Percentiles rank a stretch among this genome's conserved stretches.
These are phyloP conservation scores for Nomada lathburiana DNA, from an alignment of 2,888 invertebrate genomes.

Conservation along the genomic window DNA sequence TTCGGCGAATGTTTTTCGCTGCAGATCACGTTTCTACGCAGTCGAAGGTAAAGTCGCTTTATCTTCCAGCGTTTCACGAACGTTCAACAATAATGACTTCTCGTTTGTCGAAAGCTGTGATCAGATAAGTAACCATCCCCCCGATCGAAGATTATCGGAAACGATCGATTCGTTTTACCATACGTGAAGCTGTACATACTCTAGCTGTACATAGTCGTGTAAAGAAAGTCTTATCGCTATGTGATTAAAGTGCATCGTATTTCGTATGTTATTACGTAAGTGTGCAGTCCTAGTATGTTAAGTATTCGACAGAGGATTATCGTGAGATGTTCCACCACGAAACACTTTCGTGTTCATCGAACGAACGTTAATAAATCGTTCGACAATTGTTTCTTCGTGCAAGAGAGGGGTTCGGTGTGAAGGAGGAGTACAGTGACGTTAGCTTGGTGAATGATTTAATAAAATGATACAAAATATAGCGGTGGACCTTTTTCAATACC, in stretches of 20 bases:
- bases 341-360: slow-evolving; percentile 13
- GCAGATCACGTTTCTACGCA: background rate
- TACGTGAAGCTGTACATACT: slow-evolving; percentile 57
- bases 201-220: slow-evolving; percentile 67
- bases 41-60: background rate
- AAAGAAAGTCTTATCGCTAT: slow-evolving; percentile 72
- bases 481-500: too few relatives aligned
- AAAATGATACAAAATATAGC: too few relatives aligned
- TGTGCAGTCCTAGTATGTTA: slow-evolving; percentile 63
- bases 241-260: slow-evolving; percentile 69
- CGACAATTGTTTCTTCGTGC: slow-evolving; percentile 8
- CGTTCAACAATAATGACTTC: background rate
- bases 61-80: slow-evolving; percentile 9
- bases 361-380: background rate
- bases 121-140: slow-evolving; percentile 10
- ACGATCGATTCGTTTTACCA: slow-evolving; percentile 7
- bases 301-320: slow-evolving; percentile 21
- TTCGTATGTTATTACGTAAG: slow-evolving; percentile 68
- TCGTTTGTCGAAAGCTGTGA: slow-evolving; percentile 34
- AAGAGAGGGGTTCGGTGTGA: slow-evolving; percentile 1
- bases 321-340: slow-evolving; percentile 8
- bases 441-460: background rate
- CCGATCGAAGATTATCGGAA: background rate
- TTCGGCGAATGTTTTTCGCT: background rate
- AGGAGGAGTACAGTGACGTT: slow-evolving; percentile 13